Evolutionary conservation across 2,113 vertebrate genomes (phyloP), one percentile per base, ranked within the genome.

Genomic region (Ochotona princeps): DNA sequence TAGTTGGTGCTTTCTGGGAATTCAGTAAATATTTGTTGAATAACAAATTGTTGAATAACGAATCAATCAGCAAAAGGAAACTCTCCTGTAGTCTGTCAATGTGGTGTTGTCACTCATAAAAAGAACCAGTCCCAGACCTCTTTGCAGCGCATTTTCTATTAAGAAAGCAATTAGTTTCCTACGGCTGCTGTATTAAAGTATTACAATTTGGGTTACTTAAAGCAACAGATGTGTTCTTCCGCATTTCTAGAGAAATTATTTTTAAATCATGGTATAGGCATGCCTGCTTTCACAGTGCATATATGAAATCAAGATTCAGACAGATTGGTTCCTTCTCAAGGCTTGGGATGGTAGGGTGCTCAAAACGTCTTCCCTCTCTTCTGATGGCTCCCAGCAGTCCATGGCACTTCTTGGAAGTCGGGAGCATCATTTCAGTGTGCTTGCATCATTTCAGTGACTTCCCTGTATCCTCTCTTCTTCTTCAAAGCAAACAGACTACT

Each of bases 41-140:
- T 79, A 70, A 91, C n/a, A n/a, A n/a, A n/a, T 38, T 79, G 25
- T 20, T 32, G 7, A 79, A 92, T 79, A 70, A 35, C 51, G 2
- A 66, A 23, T 92, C 30, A 81, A 20, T 61, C 65, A 92, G 47
- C 75, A 60, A 84, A 38, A 69, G 18, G 17, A 70, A 79, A 61
- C n/a, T 85, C 63, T 85, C 51, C 51, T 91, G 12, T 28, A 49
- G 70, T 75, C 54, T 83, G 21, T 85, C 65, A 61, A 26, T 72
- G 14, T 63, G 30, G 12, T 47, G 11, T 6, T 78, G 66, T 44
- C n/a, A 87, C 15, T 63, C 72, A 57, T 44, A 82, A 47, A 91
- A 91, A 78, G 63, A 88, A 78, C 17, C 7, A 88, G 69, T 61
- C 60, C n/a, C 70, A 91, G 25, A 74, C 74, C 51, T 86, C n/a